Base-by-base conservation (phyloP, 2,113 vertebrate species). In the Stigmatopora argus region DNA sequence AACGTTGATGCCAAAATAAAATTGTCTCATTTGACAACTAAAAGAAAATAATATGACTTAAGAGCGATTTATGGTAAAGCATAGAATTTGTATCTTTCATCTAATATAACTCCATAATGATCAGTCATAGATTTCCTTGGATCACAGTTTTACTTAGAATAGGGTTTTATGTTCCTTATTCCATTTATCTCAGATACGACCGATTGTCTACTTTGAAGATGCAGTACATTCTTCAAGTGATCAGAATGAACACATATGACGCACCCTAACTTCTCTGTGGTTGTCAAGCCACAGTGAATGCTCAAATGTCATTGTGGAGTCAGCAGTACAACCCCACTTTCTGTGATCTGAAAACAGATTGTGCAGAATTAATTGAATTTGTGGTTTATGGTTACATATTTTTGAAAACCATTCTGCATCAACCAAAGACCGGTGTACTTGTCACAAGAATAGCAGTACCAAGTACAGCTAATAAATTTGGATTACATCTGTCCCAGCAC, bases 331-430 rank as follows among this genome's bases (percentile, higher is more conserved):
- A 67, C 31, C 31, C 69, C 23, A 49, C 56, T 65, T 71, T 69
- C 74, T 67, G 62, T 62, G 55, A 70, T 77, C 46, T 63, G 59
- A 79, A 71, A 65, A 75, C 69, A 69, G 67, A 84, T 84, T 64
- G 60, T 2, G 10, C 74, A 62, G 51, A 75, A 69, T 68, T 73
- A 57, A 75, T 78, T 78, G 47, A 73, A 67, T 74, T 76, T 67
- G 74, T 75, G 80, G 82, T 47, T 81, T 81, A 72, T 79, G 71
- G 66, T 80, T 70, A 64, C 67, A 62, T 65, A 71, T 75, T 83
- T 34, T 83, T 31, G 41, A 72, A 70, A 49, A 58, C 67, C 66
- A 48, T 48, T 19, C 13, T 44, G 73, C 57, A 31, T 70, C 44
- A 60, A 59, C 63, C 53, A 69, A 60, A 68, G 47, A 52, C 61